Conservation (phyloP, 92 coral and sea anemone species). For the Epizoanthus illoricatus region DNA sequence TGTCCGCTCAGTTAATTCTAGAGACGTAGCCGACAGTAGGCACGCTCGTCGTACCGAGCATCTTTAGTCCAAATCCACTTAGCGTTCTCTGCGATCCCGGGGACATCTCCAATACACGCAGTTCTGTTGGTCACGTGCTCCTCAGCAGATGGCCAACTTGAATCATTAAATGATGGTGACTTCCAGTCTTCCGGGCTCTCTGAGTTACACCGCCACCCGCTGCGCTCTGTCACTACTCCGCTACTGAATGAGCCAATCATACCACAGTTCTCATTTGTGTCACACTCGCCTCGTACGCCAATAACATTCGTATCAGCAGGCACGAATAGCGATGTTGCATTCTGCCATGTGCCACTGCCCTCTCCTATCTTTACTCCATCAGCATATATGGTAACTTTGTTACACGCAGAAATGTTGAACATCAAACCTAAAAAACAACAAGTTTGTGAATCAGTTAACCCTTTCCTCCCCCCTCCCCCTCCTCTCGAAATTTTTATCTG, state of each 20-base stretch:
- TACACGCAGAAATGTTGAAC: slow-evolving; percentile 13
- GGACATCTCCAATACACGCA: slow-evolving; percentile 5
- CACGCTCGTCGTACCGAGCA: slow-evolving; percentile 7
- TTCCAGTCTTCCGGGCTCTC: neutral
- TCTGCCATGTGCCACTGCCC: neutral
- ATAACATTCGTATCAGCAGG: slow-evolving; percentile 18
- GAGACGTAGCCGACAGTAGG: slow-evolving; percentile 14
- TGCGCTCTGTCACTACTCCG: slow-evolving; percentile 19
- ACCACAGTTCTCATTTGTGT: slow-evolving; percentile 29
- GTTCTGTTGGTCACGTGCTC: neutral
- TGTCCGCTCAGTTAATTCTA: neutral
- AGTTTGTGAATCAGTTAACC: too few species aligned
- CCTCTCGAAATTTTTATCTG: too few species aligned
- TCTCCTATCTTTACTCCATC: slow-evolving; percentile 17
- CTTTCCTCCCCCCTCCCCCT: too few species aligned
- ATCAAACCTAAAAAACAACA: neutral
- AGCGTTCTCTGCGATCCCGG: neutral
- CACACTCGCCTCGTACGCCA: slow-evolving; percentile 20
- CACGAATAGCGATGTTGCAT: neutral
- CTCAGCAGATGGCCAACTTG: slow-evolving; percentile 31
- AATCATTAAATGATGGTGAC: slow-evolving; percentile 6
- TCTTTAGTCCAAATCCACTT: slow-evolving; percentile 32
- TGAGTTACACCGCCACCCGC: slow-evolving; percentile 21
- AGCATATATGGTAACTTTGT: slow-evolving; percentile 25
- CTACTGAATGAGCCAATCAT: slow-evolving; percentile 17